These are phyloP conservation scores for Lucilia cuprina DNA, from an alignment of 1,140 invertebrate species.

Conservation along the genomic window DNA sequence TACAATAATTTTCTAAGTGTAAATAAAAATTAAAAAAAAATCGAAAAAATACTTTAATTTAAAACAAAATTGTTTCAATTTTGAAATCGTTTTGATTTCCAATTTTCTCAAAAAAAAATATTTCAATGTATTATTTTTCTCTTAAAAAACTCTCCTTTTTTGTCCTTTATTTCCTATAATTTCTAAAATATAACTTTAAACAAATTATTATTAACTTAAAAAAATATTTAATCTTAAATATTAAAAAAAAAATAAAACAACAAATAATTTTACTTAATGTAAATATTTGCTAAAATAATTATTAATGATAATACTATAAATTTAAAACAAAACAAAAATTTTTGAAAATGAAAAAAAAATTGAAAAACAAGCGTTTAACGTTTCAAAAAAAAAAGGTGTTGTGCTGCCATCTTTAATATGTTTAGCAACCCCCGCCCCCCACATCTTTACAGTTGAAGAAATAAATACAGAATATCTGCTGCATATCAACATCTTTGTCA, in stretches of 20 bases:
- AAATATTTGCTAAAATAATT: neutral
- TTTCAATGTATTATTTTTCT: neutral
- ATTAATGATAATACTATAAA: neutral
- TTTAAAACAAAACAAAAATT: neutral
- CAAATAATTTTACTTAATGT: conserved; percentile 18
- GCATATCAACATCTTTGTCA: too few relatives aligned
- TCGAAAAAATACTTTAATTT: neutral
- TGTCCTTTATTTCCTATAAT: neutral
- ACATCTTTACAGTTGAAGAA: too few relatives aligned
- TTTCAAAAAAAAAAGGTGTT: neutral
- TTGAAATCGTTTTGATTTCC: neutral
- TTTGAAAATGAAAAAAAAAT: neutral
- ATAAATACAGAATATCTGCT: too few relatives aligned
- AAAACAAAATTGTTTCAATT: neutral
- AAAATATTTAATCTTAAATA: neutral
- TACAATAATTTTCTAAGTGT: neutral
- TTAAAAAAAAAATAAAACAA: neutral
- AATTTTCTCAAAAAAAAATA: too few relatives aligned
- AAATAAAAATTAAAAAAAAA: conserved; percentile 5
- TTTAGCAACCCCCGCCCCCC: too few relatives aligned
- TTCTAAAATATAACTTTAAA: neutral
- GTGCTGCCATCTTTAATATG: too few relatives aligned
- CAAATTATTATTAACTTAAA: neutral
- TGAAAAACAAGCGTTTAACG: neutral
- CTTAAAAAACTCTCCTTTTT: too few relatives aligned